phyloP scores from a whole-genome alignment of 1,140 invertebrate species.

The Solenopsis fugax region DNA sequence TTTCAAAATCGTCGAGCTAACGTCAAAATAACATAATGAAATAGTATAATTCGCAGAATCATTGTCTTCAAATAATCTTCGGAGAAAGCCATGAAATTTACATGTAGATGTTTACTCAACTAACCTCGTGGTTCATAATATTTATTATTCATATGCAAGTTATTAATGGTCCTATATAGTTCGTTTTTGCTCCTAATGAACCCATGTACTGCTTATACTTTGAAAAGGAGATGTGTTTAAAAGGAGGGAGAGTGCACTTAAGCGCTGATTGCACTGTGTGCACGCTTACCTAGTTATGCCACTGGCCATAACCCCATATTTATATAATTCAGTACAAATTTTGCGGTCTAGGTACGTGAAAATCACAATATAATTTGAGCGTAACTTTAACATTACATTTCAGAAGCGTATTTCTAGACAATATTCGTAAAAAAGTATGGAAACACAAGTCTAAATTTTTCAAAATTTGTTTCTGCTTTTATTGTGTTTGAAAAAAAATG shows the following conservation, averaged over 20 bases:
- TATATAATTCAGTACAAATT: conserved; percentile 60
- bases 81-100: not conserved
- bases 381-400: not conserved
- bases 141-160: conserved; percentile 32
- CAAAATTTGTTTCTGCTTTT: not conserved
- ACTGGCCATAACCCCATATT: conserved; percentile 44
- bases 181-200: conserved; percentile 48
- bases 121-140: not conserved
- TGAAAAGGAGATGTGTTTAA: conserved; percentile 51
- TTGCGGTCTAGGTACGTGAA: conserved; percentile 28
- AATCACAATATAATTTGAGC: conserved; percentile 36
- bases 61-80: not conserved
- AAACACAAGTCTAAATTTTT: not conserved
- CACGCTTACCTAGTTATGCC: conserved; percentile 49
- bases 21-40: not conserved
- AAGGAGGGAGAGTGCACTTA: conserved; percentile 44
- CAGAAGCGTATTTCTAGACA: not conserved
- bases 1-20: not conserved
- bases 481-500: not conserved
- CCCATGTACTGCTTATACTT: conserved; percentile 26
- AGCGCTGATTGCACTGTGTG: conserved; percentile 50
- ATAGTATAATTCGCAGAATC: not conserved
- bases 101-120: not conserved
- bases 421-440: not conserved
- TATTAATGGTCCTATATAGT: not conserved